These are phyloP conservation scores for Ptychochromis oligacanthus DNA, from an alignment of 2,113 vertebrate genomes.

Conservation along the genomic window DNA sequence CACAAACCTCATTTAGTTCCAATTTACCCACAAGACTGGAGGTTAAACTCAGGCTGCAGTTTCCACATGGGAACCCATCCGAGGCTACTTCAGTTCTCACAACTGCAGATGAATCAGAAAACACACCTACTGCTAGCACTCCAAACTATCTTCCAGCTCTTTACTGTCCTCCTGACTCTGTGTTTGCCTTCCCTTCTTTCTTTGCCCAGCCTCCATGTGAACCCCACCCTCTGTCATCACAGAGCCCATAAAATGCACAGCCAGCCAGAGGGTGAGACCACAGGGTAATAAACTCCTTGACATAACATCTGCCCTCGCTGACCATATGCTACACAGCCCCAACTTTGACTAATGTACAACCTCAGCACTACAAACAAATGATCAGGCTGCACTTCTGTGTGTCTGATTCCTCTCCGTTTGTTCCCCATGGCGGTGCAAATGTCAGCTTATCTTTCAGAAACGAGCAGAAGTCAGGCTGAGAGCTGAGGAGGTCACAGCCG, in stretches of 20 bases:
- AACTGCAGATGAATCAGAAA: background rate
- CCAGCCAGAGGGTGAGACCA: background rate
- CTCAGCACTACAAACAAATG: background rate
- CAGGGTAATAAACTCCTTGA: conserved; percentile 51
- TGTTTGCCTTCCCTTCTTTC: background rate
- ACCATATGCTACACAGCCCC: conserved; percentile 12
- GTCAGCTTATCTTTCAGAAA: background rate
- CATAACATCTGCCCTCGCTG: conserved; percentile 48
- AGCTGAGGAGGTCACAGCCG: background rate
- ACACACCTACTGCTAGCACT: accelerated
- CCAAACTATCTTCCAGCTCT: background rate
- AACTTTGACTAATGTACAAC: conserved; percentile 3
- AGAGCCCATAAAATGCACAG: conserved; percentile 35
- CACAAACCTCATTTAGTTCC: background rate
- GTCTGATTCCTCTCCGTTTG: too few species aligned
- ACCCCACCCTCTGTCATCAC: conserved; percentile 38
- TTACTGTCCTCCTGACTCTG: background rate
- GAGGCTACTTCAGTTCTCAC: background rate
- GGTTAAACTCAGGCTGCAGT: background rate
- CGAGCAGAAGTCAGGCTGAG: background rate
- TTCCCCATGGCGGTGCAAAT: background rate
- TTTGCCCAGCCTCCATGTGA: conserved; percentile 15
- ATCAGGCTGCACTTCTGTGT: accelerated
- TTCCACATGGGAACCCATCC: background rate
- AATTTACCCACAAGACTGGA: background rate